These are phyloP conservation scores for Halocynthia roretzi DNA, from an alignment of 23 tunicate genomes.

Conservation along the genomic window DNA sequence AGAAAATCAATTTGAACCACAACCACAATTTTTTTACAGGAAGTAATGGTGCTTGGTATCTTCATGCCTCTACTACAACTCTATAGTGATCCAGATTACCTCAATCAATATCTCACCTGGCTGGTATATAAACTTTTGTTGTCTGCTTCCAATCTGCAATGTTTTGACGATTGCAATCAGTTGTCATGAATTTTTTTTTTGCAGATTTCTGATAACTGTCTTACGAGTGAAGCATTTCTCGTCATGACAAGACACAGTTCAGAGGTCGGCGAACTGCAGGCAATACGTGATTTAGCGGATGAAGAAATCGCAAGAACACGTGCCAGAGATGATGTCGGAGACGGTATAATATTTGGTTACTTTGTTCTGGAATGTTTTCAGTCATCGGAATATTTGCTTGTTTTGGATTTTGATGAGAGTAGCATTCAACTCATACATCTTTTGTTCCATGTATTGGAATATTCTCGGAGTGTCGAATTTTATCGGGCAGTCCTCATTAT, in stretches of 20 bases:
- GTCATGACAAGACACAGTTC: slow-evolving; percentile 52
- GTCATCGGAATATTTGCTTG: too few relatives aligned
- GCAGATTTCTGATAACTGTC: slow-evolving; percentile 82
- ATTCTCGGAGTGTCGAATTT: too few relatives aligned
- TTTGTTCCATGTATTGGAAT: too few relatives aligned
- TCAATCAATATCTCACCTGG: slow-evolving; percentile 85
- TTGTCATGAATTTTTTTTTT: background rate
- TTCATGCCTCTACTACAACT: slow-evolving; percentile 67
- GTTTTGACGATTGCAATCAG: background rate
- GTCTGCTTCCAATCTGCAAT: background rate
- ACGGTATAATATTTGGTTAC: slow-evolving; percentile 24
- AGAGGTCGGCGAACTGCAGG: slow-evolving; percentile 48
- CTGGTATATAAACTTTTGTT: slow-evolving; percentile 33
- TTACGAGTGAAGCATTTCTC: slow-evolving; percentile 81
- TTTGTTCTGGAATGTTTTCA: too few relatives aligned
- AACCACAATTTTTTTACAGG: slow-evolving; percentile 32
- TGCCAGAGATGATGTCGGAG: slow-evolving; percentile 84
- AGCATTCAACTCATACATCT: too few relatives aligned
- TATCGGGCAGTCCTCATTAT: too few relatives aligned
- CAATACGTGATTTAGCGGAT: slow-evolving; percentile 71
- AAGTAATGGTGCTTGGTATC: slow-evolving; percentile 72
- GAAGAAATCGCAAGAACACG: slow-evolving; percentile 61
- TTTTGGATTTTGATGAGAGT: too few relatives aligned
- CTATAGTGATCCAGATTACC: slow-evolving; percentile 86
- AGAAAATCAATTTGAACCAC: background rate